Evolutionary conservation across 2,888 invertebrate species (phyloP).

Genomic region (Agrypnus murinus): DNA sequence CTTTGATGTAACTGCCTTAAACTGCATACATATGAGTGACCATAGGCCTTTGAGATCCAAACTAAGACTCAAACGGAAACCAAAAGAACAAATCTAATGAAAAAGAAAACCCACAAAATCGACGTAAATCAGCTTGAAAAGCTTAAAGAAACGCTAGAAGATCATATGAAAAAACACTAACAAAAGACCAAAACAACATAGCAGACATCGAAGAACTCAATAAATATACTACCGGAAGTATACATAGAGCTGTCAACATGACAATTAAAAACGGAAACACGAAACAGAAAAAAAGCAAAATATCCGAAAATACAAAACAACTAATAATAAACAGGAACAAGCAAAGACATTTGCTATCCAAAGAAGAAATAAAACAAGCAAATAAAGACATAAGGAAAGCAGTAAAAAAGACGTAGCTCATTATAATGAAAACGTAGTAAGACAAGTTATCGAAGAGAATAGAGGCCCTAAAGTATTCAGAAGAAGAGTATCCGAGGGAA

Average conservation of each 20-base stretch:
- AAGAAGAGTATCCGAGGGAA: neutral
- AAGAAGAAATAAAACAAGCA: neutral
- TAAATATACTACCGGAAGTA: neutral
- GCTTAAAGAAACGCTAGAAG: neutral
- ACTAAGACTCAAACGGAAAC: neutral
- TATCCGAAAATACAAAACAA: neutral
- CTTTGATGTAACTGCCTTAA: constrained; percentile 5
- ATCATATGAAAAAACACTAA: too few relatives aligned
- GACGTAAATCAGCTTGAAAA: neutral
- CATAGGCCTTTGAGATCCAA: too few relatives aligned
- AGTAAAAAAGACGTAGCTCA: neutral
- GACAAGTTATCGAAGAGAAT: too few relatives aligned
- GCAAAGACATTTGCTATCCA: neutral
- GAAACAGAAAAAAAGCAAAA: constrained; percentile 4
- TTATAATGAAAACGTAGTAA: neutral
- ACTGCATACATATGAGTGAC: constrained; percentile 10
- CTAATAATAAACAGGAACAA: constrained; percentile 2
- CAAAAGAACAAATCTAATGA: neutral
- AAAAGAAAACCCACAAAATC: constrained; percentile 8
- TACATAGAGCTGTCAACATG: neutral
- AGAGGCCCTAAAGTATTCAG: neutral
- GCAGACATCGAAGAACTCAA: neutral
- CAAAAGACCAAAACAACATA: neutral
- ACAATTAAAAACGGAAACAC: neutral
- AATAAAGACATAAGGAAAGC: neutral